These are phyloP conservation scores for Nothura maculosa DNA, from an alignment of 2,797 vertebrate species.

Conservation along the genomic window DNA sequence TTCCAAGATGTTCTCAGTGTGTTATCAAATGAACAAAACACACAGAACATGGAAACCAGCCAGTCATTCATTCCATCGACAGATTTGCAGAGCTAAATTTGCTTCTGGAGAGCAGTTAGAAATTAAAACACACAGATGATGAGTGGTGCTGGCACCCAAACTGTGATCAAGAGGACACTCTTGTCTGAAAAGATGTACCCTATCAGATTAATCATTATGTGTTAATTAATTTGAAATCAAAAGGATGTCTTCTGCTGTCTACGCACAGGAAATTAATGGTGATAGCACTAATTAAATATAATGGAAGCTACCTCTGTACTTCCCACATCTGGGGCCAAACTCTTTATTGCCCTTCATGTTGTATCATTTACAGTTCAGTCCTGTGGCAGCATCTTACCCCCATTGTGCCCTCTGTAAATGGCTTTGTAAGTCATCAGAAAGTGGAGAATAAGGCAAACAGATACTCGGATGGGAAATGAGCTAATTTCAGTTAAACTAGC, in stretches of 20 bases:
- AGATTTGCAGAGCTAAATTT: slow-evolving; percentile 71
- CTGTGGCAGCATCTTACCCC: neutral
- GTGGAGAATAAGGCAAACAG: neutral
- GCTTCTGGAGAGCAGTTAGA: slow-evolving; percentile 61
- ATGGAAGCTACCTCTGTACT: slow-evolving; percentile 32
- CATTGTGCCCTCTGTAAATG: neutral
- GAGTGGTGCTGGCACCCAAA: slow-evolving; percentile 68
- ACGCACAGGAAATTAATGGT: slow-evolving; percentile 33
- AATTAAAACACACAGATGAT: slow-evolving; percentile 70
- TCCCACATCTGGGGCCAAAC: neutral
- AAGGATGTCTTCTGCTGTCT: slow-evolving; percentile 54
- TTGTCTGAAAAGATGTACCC: slow-evolving; percentile 65
- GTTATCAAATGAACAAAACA: slow-evolving; percentile 65
- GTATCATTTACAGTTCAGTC: slow-evolving; percentile 29
- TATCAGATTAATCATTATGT: slow-evolving; percentile 60
- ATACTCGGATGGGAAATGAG: neutral
- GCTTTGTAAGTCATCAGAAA: neutral
- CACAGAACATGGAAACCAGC: slow-evolving; percentile 57
- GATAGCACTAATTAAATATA: slow-evolving; percentile 40
- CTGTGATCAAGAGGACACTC: slow-evolving; percentile 67
- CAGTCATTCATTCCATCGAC: slow-evolving; percentile 51
- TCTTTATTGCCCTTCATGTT: slow-evolving; percentile 7
- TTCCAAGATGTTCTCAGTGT: slow-evolving; percentile 50
- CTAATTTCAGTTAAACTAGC: neutral
- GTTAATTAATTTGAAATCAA: slow-evolving; percentile 66